Evolutionary conservation across 2,888 invertebrate species (phyloP).

Genomic region (Thymelicus acteon): DNA sequence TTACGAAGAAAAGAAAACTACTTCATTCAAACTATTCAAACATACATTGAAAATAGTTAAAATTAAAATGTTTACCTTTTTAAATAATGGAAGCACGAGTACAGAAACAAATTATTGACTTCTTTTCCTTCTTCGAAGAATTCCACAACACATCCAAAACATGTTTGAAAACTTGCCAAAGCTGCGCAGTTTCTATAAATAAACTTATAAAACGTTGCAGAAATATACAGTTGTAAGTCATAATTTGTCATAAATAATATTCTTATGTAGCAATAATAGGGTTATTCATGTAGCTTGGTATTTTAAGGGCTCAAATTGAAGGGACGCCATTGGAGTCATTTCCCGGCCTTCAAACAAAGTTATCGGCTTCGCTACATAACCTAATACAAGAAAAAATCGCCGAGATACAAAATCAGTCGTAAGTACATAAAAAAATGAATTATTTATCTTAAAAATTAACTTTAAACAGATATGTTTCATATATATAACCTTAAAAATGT

Average conservation of each 20-base stretch:
- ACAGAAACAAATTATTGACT: constrained; percentile 81
- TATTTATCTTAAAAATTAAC: too few species aligned
- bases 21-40: not conserved
- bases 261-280: not conserved
- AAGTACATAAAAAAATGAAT: constrained; percentile 45
- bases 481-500: too few species aligned
- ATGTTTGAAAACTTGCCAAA: constrained; percentile 80
- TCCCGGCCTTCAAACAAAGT: constrained; percentile 65
- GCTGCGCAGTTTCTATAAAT: constrained; percentile 77
- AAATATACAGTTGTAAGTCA: constrained; percentile 77
- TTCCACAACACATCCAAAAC: constrained; percentile 75
- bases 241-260: constrained; percentile 34
- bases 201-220: constrained; percentile 81
- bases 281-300: not conserved
- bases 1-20: too few species aligned
- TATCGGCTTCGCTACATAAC: constrained; percentile 70
- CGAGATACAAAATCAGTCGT: constrained; percentile 74
- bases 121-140: constrained; percentile 79
- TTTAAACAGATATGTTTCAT: too few species aligned
- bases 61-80: constrained; percentile 44
- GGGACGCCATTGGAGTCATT: constrained; percentile 76
- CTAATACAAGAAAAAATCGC: constrained; percentile 69
- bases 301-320: constrained; percentile 75
- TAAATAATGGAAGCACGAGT: constrained; percentile 75
- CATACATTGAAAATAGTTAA: constrained; percentile 28